Conservation (phyloP, 2,888 invertebrate species). For the Sylvicola fuscatus region DNA sequence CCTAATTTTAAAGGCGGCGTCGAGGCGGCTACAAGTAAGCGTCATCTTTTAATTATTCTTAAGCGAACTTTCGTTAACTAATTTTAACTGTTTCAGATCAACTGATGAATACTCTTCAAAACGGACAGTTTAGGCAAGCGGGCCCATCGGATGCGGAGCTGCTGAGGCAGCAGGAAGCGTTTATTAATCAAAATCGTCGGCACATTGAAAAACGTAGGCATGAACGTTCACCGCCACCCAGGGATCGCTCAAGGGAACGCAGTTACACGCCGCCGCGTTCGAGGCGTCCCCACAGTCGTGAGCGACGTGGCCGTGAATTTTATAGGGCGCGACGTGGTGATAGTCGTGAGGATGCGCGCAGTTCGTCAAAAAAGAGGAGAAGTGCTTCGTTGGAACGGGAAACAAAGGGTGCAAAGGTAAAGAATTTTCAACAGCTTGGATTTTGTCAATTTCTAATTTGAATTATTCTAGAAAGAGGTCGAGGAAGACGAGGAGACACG, state of each 20-base stretch:
- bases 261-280: constrained; percentile 20
- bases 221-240: constrained; percentile 17
- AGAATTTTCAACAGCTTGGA: neutral
- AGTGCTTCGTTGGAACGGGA: neutral
- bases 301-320: constrained; percentile 9
- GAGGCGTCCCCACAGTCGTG: constrained; percentile 1
- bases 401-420: neutral
- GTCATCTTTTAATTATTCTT: too few relatives aligned
- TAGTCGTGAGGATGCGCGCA: constrained; percentile 9
- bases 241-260: constrained; percentile 12
- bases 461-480: constrained; percentile 11
- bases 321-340: constrained; percentile 8
- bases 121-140: constrained; percentile 17
- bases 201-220: constrained; percentile 24
- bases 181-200: constrained; percentile 24
- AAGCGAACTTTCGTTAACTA: too few relatives aligned
- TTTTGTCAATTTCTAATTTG: too few relatives aligned
- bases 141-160: constrained; percentile 20
- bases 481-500: constrained; percentile 30
- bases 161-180: constrained; percentile 24
- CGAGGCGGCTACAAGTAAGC: constrained; percentile 22
- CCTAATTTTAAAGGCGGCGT: constrained; percentile 27
- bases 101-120: constrained; percentile 19
- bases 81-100: constrained; percentile 11
- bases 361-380: too few relatives aligned